Evolutionary conservation across 2,113 vertebrate genomes (phyloP), one percentile per base, ranked within the genome.

Genomic region (Stegostoma tigrinum): DNA sequence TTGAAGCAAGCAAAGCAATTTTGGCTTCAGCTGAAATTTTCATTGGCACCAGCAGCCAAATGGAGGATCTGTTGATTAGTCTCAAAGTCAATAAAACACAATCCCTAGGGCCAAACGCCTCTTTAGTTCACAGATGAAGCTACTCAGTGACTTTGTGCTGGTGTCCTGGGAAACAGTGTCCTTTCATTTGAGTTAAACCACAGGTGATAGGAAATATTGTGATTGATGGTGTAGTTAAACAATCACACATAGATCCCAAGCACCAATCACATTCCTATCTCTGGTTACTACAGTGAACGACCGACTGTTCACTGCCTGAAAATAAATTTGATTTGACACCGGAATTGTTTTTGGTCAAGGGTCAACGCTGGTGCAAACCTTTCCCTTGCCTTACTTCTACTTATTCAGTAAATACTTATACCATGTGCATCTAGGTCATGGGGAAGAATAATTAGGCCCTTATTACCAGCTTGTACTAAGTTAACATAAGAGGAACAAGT

Each of bases 21-120:
- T 93, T 93, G 61, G 61, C 61, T 93, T 93, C 61, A 66, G 38
- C 89, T 91, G 89, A 91, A 91, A 66, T 38, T 91, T 64, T 91
- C 89, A 91, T 91, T 91, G 89, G 61, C 61, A 91, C 89, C 89
- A 91, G 61, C 55, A 91, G 89, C 89, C 89, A 91, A 91, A 91
- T 64, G 34, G 61, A 91, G 61, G 61, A 66, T 91, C 61, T 64
- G 55, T 34, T 91, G 89, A 91, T 66, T 91, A 91, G 34, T n/a
- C 64, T 91, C 61, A 64, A 66, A 91, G 89, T 91, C 61, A 66
- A 91, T 91, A 91, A 91, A 91, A n/a, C 61, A 91, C 55, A 91
- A 91, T 91, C 89, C 89, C 89, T 91, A 34, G 89, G 66, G 61
- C 19, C 89, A 91, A 66, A 21, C 61, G 64, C 61, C 55, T 91